Conservation (phyloP, 2,797 vertebrate genomes). For the Lepus oiostolus region DNA sequence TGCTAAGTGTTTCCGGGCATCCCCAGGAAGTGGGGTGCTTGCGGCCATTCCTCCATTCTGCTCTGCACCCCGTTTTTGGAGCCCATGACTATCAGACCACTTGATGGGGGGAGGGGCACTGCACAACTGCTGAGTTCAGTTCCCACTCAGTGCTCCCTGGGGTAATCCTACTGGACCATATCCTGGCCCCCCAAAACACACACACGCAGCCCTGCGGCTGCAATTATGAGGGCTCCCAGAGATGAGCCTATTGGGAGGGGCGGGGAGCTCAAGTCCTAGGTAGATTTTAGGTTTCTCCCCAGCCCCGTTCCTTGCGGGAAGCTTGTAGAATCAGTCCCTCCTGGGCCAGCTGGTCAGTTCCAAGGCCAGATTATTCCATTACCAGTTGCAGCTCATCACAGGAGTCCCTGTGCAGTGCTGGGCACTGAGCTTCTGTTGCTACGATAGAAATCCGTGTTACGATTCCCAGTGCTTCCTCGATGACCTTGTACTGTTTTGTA, state of each 20-base stretch:
- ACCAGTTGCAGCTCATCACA: not conserved
- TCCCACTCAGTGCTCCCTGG: not conserved
- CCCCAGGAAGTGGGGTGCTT: not conserved
- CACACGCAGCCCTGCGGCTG: not conserved
- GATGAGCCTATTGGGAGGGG: not conserved
- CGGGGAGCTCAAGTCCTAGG: not conserved
- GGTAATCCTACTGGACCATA: not conserved
- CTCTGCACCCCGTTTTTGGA: too few species aligned
- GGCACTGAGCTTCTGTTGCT: not conserved
- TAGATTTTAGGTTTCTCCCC: not conserved
- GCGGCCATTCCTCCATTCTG: not conserved
- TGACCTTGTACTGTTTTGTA: not conserved
- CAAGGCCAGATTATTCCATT: not conserved
- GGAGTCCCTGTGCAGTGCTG: not conserved
- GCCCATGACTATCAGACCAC: not conserved
- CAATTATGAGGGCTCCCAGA: not conserved
- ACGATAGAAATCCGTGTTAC: not conserved
- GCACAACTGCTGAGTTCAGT: not conserved
- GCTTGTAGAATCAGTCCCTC: not conserved
- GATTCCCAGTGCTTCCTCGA: not conserved
- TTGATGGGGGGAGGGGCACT: not conserved
- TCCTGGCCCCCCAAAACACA: not conserved
- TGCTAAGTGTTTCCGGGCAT: not conserved
- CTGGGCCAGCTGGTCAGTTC: not conserved
- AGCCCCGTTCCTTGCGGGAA: not conserved